Evolutionary conservation across 2,113 vertebrate species (phyloP).

Genomic region (Otis tarda): DNA sequence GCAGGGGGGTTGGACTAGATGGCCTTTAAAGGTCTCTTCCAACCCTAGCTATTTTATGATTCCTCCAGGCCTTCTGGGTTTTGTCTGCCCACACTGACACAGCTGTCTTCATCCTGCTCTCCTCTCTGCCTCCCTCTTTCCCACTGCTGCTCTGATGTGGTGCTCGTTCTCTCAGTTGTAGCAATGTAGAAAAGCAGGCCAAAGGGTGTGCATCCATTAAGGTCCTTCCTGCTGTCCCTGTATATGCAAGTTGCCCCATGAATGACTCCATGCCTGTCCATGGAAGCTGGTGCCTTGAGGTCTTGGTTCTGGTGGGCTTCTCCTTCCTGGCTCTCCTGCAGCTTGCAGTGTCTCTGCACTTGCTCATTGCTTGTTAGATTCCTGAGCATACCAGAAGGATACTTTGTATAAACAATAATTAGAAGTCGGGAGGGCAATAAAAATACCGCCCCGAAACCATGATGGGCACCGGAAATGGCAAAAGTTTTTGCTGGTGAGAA

Average conservation of each 20-base stretch:
- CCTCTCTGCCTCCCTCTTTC: neutral
- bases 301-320: neutral
- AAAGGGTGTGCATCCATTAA: neutral
- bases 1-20: too few relatives aligned
- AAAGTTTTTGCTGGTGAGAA: neutral
- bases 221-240: neutral
- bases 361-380: neutral
- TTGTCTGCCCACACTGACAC: neutral
- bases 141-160: too few relatives aligned
- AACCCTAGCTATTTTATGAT: neutral
- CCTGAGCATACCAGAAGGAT: rapidly evolving
- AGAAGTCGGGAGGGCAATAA: neutral
- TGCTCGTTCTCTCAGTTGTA: neutral
- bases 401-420: neutral
- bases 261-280: neutral
- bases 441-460: neutral
- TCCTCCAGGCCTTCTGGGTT: neutral
- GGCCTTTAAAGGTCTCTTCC: too few relatives aligned
- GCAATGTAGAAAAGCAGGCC: rapidly evolving
- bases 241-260: neutral
- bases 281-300: neutral
- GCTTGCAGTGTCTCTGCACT: neutral
- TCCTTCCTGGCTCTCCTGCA: neutral
- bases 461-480: neutral
- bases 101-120: neutral